Evolutionary conservation across 2,888 invertebrate species (phyloP), one percentile per base, ranked within the genome.

Genomic region (Nemoura dubitans): DNA sequence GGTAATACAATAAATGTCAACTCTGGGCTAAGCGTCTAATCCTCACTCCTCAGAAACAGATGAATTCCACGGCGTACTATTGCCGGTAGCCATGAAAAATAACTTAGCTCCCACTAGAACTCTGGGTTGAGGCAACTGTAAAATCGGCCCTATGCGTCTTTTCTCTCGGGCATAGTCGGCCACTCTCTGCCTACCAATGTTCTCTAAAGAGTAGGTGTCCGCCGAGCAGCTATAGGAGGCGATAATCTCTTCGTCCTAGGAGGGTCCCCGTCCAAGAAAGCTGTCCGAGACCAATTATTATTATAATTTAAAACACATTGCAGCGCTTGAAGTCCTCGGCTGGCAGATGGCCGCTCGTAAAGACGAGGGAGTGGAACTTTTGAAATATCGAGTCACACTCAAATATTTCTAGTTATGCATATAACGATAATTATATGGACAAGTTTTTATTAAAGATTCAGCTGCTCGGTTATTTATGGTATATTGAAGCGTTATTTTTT

Each of bases 201-300:
- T 21, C 59, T 59, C 59, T 59, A 59, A 14, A 7, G 59, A 10
- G 59, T 59, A 59, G 59, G 59, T 59, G 59, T 59, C 59, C 59
- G 36, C 36, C 14, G 10, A 59, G 59, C 59, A 59, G n/a, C n/a
- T n/a, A n/a, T n/a, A 6, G 59, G 59, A 10, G 59, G 21, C 21
- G 59, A 59, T 59, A 59, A 59, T 59, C 14, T 59, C 59, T 21
- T 59, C 59, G 14, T 59, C 59, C 59, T 59, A 59, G 59, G 59
- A 21, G 59, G 59, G 59, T 59, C 59, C 59, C 59, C 16, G 59
- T 59, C 21, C 59, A 21, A 10, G 21, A 21, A 59, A 21, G 59
- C 59, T 59, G 59, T 59, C 59, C 59, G 59, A 59, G 59, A 59
- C 59, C 59, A 59, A 59, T 59, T 59, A 59, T 59, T 59, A 59